Base-by-base conservation (phyloP, 2,113 vertebrate species). In the Mugil cephalus region DNA sequence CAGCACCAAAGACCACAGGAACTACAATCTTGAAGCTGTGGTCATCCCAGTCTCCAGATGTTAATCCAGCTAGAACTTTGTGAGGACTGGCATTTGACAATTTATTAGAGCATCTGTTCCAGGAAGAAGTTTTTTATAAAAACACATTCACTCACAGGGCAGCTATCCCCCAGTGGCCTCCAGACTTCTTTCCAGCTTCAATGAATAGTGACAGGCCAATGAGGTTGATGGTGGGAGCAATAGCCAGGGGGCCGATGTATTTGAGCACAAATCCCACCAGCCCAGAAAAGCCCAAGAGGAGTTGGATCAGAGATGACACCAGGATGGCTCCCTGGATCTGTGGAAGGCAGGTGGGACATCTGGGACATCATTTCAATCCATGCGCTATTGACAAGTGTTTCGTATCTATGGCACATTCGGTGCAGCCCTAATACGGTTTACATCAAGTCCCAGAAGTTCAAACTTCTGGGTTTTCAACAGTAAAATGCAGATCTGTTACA, bases 241-340 rank as follows among this genome's bases (percentile, higher is more conserved):
- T 95, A 9, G 94, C 87, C 59, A 95, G 73, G 0, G 94, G 94
- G 13, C 94, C 93, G 15, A 95, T 94, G 66, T 84, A 95, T 76
- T 72, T 92, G 9, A 95, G 79, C 35, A 95, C 86, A 0, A 94
- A 69, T 5, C 94, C 94, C 67, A 95, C 89, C 45, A 94, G 81
- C 10, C 93, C 93, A 0, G 93, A 90, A 6, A 95, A 84, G 1
- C 94, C 94, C 48, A 95, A 85, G 17, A 89, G 1, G 0, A 95
- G 58, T 85, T 95, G 94, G 24, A 95, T 79, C 69, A 91, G 58
- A 13, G 94, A 95, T 0, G 93, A 84, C 56, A 94, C 88, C 46
- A 94, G 74, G 69, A 95, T 94, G 13, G 94, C 93, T 47, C 94
- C 94, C 74, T 95, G 93, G 78, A 95, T 93, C 94, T 95, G 87